Conservation (phyloP, 1,140 invertebrate genomes). For the Triops longicaudatus region DNA sequence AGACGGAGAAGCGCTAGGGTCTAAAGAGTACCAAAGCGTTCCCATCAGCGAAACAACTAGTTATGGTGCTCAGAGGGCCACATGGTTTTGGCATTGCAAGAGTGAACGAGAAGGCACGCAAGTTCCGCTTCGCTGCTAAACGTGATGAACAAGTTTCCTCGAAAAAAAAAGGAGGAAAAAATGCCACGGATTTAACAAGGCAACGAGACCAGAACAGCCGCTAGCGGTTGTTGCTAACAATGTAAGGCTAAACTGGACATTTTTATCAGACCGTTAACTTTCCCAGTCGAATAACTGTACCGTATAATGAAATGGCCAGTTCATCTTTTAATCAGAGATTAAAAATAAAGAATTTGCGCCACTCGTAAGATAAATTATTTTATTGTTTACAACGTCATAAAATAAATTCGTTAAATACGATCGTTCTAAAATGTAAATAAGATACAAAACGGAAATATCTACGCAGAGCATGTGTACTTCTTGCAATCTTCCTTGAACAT, state of each 20-base stretch:
- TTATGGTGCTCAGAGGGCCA: not conserved
- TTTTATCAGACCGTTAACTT: not conserved
- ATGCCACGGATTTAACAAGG: not conserved
- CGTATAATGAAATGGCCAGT: not conserved
- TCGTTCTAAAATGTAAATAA: not conserved
- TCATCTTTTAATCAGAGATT: no score
- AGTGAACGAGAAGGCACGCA: not conserved
- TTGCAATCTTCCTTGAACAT: conserved; percentile 20
- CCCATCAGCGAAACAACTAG: conserved; percentile 1
- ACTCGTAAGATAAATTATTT: no score
- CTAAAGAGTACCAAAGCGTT: not conserved
- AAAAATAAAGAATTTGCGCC: no score
- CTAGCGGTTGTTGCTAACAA: not conserved
- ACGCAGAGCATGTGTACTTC: not conserved
- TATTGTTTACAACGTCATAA: no score
- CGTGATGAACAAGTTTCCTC: not conserved
- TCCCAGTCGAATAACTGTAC: not conserved
- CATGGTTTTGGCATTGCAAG: not conserved
- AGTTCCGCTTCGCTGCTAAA: not conserved
- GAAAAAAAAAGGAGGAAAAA: not conserved
- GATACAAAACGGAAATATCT: not conserved
- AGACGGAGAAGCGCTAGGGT: not conserved
- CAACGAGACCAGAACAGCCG: not conserved
- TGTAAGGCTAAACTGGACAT: not conserved
- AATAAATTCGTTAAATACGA: no score